Percentiles rank a stretch among this genome's conserved stretches.
Evolutionary conservation across 2,888 invertebrate species (phyloP).

Genomic region (Leptopilina drosophilae): DNA sequence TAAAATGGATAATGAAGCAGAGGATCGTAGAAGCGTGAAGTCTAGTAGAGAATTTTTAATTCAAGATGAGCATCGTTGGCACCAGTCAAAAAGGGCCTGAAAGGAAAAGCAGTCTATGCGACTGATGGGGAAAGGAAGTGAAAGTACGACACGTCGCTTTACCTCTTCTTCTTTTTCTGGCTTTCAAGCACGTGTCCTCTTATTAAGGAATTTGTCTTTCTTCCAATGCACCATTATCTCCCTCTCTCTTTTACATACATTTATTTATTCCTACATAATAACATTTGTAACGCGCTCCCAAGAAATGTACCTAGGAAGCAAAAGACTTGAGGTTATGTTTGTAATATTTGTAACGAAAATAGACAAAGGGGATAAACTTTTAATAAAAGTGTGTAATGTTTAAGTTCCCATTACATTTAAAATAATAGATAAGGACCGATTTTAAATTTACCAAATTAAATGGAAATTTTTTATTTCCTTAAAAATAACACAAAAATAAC

Average conservation of each 20-base stretch:
- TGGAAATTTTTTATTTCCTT: no score
- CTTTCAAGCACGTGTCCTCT: conserved; percentile 47
- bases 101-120: conserved; percentile 69
- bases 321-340: no score
- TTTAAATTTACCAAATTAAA: no score
- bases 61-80: conserved; percentile 68
- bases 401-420: no score
- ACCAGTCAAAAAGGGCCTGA: conserved; percentile 62
- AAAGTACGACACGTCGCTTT: conserved; percentile 71
- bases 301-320: no score
- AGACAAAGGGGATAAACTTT: no score
- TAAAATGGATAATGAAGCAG: conserved; percentile 28
- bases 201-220: conserved; percentile 38
- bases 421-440: no score
- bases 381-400: no score
- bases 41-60: conserved; percentile 57
- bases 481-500: no score
- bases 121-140: conserved; percentile 75
- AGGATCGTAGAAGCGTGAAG: conserved; percentile 42
- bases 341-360: no score
- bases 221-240: background rate
- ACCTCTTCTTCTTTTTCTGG: conserved; percentile 59
- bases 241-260: background rate
- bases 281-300: no score
- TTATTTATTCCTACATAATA: background rate